These are phyloP conservation scores for Adrianichthys oophorus DNA, from an alignment of 2,797 vertebrate species.

Conservation along the genomic window DNA sequence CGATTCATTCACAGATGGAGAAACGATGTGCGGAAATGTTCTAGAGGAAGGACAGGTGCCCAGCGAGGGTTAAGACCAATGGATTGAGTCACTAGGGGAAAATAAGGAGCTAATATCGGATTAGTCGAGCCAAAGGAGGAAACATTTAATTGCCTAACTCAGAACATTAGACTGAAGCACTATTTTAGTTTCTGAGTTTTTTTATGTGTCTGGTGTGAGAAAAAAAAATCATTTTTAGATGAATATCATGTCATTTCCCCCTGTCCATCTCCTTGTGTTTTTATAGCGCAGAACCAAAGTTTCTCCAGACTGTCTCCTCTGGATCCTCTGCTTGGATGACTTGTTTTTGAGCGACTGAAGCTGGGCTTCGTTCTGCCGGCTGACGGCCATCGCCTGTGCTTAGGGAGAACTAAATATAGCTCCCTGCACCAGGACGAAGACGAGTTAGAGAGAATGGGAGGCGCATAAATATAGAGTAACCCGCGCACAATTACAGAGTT, in stretches of 20 bases:
- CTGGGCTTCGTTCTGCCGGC: conserved; percentile 36
- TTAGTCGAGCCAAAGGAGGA: conserved; percentile 40
- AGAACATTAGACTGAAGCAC: conserved; percentile 10
- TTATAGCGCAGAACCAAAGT: conserved; percentile 32
- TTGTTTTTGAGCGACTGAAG: conserved; percentile 35
- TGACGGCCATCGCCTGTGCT: conserved; percentile 71
- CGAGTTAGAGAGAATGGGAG: conserved; percentile 43
- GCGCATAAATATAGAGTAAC: conserved; percentile 64
- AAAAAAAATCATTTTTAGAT: conserved; percentile 52
- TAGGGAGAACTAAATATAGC: conserved; percentile 76
- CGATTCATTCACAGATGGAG: conserved; percentile 48
- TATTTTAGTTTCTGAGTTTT: conserved; percentile 33
- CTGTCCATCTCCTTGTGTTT: conserved; percentile 21
- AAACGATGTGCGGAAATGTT: conserved; percentile 45
- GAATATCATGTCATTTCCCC: conserved; percentile 34
- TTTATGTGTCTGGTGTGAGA: conserved; percentile 42
- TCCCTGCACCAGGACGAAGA: conserved; percentile 69
- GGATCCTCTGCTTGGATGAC: conserved; percentile 25
- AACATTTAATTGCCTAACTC: conserved; percentile 37
- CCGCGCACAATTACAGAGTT: conserved; percentile 71
- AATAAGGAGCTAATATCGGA: conserved; percentile 40
- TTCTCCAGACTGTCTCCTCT: conserved; percentile 36
- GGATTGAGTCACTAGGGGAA: neutral
- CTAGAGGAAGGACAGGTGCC: conserved; percentile 30
- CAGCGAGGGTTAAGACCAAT: conserved; percentile 10